Evolutionary conservation across 2,113 vertebrate genomes (phyloP).

Genomic region (Gavia stellata): DNA sequence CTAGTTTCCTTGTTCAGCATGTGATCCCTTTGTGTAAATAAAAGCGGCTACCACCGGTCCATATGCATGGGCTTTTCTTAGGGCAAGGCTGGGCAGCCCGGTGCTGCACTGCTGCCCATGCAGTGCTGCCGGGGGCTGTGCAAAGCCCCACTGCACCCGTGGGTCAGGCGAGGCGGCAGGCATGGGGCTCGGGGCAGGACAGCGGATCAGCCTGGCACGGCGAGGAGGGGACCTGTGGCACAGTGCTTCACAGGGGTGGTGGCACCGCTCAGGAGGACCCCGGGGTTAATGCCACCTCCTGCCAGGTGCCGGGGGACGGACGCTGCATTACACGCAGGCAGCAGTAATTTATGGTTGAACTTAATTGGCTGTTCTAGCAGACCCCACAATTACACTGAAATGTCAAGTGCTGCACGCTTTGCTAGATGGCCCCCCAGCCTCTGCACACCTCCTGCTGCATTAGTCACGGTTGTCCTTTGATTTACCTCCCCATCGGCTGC

Average conservation of each 20-base stretch:
- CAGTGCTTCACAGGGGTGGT: not conserved
- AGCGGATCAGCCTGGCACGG: fast-evolving
- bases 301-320: not conserved
- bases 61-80: conserved; percentile 7
- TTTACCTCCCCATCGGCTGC: fast-evolving
- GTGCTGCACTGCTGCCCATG: not conserved
- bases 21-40: conserved; percentile 67
- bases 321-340: not conserved
- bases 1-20: conserved; percentile 62
- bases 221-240: fast-evolving
- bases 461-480: not conserved
- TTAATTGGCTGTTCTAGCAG: conserved; percentile 53
- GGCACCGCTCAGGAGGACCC: not conserved
- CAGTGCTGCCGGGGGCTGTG: not conserved
- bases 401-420: conserved; percentile 12
- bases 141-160: fast-evolving
- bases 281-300: not conserved
- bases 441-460: not conserved
- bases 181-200: not conserved
- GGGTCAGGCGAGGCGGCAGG: fast-evolving
- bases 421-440: not conserved
- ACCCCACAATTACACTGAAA: conserved; percentile 48
- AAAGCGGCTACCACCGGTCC: conserved; percentile 56
- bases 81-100: not conserved
- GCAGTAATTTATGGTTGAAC: conserved; percentile 47